Evolutionary conservation across 1,140 invertebrate genomes (phyloP).

Genomic region (Lysiphlebus fabarum): DNA sequence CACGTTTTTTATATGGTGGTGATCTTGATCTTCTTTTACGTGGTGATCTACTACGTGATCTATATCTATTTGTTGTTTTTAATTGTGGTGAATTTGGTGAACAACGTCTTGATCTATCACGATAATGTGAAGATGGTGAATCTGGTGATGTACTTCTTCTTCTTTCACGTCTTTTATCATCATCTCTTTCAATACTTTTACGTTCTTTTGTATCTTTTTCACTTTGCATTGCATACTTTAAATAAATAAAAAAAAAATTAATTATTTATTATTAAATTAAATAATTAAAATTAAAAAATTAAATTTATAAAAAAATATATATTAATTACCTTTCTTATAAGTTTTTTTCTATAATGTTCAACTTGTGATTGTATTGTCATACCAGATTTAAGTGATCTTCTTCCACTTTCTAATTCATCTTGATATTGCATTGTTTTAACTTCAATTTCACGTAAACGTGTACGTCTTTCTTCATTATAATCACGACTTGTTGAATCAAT

Average conservation of each 20-base stretch:
- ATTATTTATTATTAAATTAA: background rate
- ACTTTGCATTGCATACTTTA: slow-evolving; percentile 36
- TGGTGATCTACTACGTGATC: slow-evolving; percentile 53
- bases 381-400: slow-evolving; percentile 70
- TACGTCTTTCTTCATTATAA: slow-evolving; percentile 72
- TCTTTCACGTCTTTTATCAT: slow-evolving; percentile 47
- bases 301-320: background rate
- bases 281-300: background rate
- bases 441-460: slow-evolving; percentile 88
- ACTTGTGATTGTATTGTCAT: slow-evolving; percentile 81
- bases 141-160: slow-evolving; percentile 49
- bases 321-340: slow-evolving; percentile 72
- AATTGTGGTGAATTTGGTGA: slow-evolving; percentile 39
- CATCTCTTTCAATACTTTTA: slow-evolving; percentile 49
- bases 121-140: slow-evolving; percentile 44
- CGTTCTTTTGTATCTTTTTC: slow-evolving; percentile 49
- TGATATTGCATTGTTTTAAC: slow-evolving; percentile 93
- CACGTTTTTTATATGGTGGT: slow-evolving; percentile 49
- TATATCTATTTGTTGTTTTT: slow-evolving; percentile 44
- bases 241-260: background rate
- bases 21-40: slow-evolving; percentile 51
- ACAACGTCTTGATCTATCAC: slow-evolving; percentile 41
- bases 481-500: slow-evolving; percentile 55
- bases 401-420: slow-evolving; percentile 89
- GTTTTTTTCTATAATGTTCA: slow-evolving; percentile 86